Base-by-base conservation (phyloP, 2,113 vertebrate species). In the Coryphaenoides rupestris region DNA sequence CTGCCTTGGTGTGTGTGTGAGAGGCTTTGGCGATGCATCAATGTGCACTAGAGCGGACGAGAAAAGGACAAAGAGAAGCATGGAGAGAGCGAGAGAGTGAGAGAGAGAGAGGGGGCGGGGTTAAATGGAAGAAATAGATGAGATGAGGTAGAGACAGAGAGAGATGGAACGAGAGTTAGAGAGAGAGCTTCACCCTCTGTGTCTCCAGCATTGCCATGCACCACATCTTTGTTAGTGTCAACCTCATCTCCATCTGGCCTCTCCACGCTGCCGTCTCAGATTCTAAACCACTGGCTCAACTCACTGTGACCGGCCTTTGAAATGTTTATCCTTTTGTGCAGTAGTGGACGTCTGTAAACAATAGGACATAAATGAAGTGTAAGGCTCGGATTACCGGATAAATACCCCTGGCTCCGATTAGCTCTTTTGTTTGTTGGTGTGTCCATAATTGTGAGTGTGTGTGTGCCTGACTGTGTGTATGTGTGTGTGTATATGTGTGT, bases 291-390 rank as follows among this genome's bases (percentile, higher is more conserved):
- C 73, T 74, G 80, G 68, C 80, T 81, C 84, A 69, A 83, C 82
- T 86, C 82, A 82, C 69, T 62, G 73, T 22, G 16, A 21, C 5
- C 65, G 64, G 69, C 28, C 80, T 85, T 85, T 87, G 81, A 87
- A 86, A 85, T 70, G 84, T 79, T 85, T 79, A 89, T 89, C 85
- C 84, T 75, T 85, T 85, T 85, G 85, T 83, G 83, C 16, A 28
- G 65, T 65, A 10, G 21, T 67, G 67, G 58, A 70, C 28, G 61
- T 71, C 70, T 70, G 73, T 68, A 80, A 77, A 85, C 81, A 86
- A 83, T 83, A 75, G 84, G 79, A 70, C 56, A 68, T 52, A 72
- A 75, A 78, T 69, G 73, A 76, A 72, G 73, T 23, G 78, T 76
- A 68, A 78, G 82, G 76, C 69, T 24, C 68, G 69, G 79, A 76